phyloP scores from a whole-genome alignment of 1,140 invertebrate species.

The Daktulosphaira vitifoliae region DNA sequence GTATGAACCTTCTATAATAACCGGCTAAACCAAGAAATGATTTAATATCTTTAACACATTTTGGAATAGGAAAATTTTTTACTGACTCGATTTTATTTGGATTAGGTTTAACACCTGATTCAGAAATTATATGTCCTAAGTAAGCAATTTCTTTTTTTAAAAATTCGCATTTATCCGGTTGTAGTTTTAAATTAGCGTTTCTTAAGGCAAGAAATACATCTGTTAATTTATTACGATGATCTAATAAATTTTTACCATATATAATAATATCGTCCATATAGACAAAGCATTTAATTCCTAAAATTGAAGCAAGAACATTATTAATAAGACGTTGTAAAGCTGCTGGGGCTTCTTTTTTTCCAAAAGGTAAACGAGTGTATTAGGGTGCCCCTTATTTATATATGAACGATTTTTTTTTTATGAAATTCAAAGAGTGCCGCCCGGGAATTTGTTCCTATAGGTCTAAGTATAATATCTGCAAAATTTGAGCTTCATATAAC shows the following conservation, averaged over 20 bases:
- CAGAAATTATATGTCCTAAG: constrained; percentile 42
- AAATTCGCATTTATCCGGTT: constrained; percentile 42
- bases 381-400: no score
- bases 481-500: no score
- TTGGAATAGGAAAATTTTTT: constrained; percentile 39
- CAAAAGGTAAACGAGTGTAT: no score
- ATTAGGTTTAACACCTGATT: constrained; percentile 41
- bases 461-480: no score
- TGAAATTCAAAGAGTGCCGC: no score
- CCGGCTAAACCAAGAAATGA: constrained; percentile 45
- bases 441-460: no score
- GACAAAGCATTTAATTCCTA: constrained; percentile 35
- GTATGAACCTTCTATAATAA: constrained; percentile 43
- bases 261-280: constrained; percentile 42
- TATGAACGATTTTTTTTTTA: no score
- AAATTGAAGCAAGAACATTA: constrained; percentile 35
- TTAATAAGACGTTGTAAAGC: constrained; percentile 37
- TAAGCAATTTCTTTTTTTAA: constrained; percentile 39
- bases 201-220: constrained; percentile 37
- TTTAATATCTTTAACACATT: constrained; percentile 41
- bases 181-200: constrained; percentile 38
- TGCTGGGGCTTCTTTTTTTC: no score
- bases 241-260: constrained; percentile 34
- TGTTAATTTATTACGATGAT: constrained; percentile 37
- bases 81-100: constrained; percentile 42